Conservation (phyloP, 2,888 invertebrate genomes). For the Aplocera efformata region DNA sequence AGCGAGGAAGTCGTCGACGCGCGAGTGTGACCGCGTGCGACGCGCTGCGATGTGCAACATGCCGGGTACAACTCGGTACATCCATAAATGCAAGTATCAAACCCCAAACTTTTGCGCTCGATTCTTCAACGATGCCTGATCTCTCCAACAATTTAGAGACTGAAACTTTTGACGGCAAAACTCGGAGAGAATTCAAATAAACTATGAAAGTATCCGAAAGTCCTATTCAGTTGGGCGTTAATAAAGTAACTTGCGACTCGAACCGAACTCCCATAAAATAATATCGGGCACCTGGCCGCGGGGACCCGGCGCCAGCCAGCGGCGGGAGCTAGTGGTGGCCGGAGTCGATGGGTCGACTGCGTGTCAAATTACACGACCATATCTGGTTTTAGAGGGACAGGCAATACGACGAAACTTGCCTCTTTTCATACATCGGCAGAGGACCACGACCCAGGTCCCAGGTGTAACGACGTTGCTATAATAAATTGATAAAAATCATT, state of each 20-base stretch:
- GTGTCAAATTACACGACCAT: too few relatives aligned
- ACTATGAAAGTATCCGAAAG: slow-evolving; percentile 18
- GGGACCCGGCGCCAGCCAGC: slow-evolving; percentile 6
- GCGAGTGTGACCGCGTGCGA: too few relatives aligned
- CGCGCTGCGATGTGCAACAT: too few relatives aligned
- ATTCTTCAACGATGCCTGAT: too few relatives aligned
- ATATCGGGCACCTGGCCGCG: slow-evolving; percentile 39
- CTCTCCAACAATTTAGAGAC: neutral
- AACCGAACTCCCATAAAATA: slow-evolving; percentile 41
- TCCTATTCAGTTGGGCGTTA: slow-evolving; percentile 28
- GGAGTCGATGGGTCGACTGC: slow-evolving; percentile 1
- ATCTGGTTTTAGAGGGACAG: neutral
- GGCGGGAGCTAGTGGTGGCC: neutral
- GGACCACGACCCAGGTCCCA: too few relatives aligned
- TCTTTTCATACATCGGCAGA: too few relatives aligned
- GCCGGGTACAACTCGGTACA: too few relatives aligned
- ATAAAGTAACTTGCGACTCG: slow-evolving; percentile 31
- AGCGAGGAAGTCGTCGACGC: too few relatives aligned
- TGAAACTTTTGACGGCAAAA: slow-evolving; percentile 6
- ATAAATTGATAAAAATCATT: too few relatives aligned
- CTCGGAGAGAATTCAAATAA: slow-evolving; percentile 11
- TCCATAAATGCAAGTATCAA: too few relatives aligned
- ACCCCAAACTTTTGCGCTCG: too few relatives aligned
- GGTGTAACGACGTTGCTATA: too few relatives aligned
- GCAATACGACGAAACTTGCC: neutral